Conservation (phyloP, 2,113 vertebrate species). For the Pantherophis guttatus region DNA sequence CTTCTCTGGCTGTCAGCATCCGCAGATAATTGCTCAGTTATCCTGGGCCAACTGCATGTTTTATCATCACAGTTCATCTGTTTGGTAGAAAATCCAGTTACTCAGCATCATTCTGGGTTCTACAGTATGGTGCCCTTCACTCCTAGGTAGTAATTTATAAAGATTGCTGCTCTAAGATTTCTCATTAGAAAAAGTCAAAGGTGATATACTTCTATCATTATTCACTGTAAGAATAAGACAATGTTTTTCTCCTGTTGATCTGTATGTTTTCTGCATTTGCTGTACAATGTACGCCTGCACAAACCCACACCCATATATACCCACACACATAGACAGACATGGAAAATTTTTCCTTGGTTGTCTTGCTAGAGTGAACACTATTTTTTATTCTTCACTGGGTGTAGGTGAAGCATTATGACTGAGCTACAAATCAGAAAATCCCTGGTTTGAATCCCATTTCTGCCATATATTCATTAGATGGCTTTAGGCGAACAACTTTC, state of each 20-base stretch:
- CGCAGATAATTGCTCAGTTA: constrained; percentile 20
- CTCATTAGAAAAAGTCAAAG: constrained; percentile 30
- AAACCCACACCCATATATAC: not conserved
- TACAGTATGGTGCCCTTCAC: not conserved
- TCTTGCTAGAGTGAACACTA: not conserved
- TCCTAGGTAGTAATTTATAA: constrained; percentile 37
- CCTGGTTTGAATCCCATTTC: not conserved
- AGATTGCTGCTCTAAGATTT: constrained; percentile 38
- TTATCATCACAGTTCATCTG: constrained; percentile 33
- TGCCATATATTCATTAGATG: not conserved
- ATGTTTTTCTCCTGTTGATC: not conserved
- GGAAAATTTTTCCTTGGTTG: not conserved
- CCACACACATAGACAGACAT: not conserved
- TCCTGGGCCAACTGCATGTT: constrained; percentile 18
- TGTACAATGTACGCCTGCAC: not conserved
- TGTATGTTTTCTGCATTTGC: not conserved
- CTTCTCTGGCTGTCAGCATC: constrained; percentile 14
- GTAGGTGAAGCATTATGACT: not conserved
- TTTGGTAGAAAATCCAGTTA: constrained; percentile 38
- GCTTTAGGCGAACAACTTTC: not conserved
- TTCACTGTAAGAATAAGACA: constrained; percentile 17
- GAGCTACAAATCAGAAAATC: not conserved
- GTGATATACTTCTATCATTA: constrained; percentile 37
- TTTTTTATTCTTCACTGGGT: not conserved
- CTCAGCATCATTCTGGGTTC: constrained; percentile 10